These are phyloP conservation scores for Lycorma delicatula DNA, from an alignment of 1,140 invertebrate species.

Conservation along the genomic window DNA sequence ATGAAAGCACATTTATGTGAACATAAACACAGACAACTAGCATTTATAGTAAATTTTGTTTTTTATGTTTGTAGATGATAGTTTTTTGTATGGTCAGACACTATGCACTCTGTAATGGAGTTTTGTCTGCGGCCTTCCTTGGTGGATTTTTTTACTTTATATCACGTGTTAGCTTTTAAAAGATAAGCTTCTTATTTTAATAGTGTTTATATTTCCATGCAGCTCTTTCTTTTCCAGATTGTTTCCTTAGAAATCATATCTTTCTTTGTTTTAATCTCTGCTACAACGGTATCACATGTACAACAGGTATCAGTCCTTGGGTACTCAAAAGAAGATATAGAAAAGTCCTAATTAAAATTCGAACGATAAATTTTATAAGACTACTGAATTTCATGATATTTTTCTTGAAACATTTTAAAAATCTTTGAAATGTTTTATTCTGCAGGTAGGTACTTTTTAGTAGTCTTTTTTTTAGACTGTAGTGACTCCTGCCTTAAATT, in stretches of 20 bases:
- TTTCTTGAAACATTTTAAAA: slow-evolving; percentile 29
- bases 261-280: no score
- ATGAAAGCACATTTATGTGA: slow-evolving; percentile 13
- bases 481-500: neutral
- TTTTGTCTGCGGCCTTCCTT: neutral
- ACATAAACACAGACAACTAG: slow-evolving; percentile 13
- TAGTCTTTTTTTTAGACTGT: slow-evolving; percentile 9
- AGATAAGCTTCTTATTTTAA: slow-evolving; percentile 10
- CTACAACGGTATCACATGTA: slow-evolving; percentile 5
- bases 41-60: slow-evolving; percentile 18
- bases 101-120: slow-evolving; percentile 16
- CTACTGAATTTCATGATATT: slow-evolving; percentile 10
- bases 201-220: slow-evolving; percentile 9
- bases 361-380: slow-evolving; percentile 14
- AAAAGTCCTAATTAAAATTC: no score
- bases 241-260: no score
- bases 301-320: slow-evolving; percentile 18
- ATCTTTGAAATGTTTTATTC: slow-evolving; percentile 9
- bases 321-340: no score
- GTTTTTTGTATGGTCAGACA: slow-evolving; percentile 20
- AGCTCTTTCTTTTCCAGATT: slow-evolving; percentile 16
- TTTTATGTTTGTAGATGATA: slow-evolving; percentile 16
- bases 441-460: slow-evolving; percentile 14
- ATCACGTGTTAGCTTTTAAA: slow-evolving; percentile 16
- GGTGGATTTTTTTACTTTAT: slow-evolving; percentile 11